phyloP scores from a whole-genome alignment of 2,888 invertebrate species.

The Eupithecia pulchellata region DNA sequence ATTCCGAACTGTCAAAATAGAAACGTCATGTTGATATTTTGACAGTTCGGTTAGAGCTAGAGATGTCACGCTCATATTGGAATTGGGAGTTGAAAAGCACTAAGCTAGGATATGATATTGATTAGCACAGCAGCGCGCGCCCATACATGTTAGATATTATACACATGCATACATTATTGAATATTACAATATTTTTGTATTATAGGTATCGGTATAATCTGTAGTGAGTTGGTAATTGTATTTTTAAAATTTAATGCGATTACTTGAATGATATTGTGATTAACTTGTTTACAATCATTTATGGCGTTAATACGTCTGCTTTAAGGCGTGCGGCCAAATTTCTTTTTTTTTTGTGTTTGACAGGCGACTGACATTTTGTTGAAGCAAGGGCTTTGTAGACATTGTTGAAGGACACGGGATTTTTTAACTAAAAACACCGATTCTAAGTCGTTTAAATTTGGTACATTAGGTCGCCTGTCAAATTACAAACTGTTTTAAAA shows the following conservation, averaged over 20 bases:
- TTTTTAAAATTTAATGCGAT: constrained; percentile 57
- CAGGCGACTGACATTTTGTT: constrained; percentile 27
- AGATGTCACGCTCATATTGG: constrained; percentile 29
- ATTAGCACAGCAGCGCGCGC: constrained; percentile 75
- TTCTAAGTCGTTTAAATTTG: background rate
- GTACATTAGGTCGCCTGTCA: constrained; percentile 23
- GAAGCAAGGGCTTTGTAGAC: background rate
- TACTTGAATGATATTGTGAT: constrained; percentile 71
- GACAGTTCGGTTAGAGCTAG: constrained; percentile 23
- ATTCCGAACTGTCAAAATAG: constrained; percentile 30
- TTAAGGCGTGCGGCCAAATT: constrained; percentile 77
- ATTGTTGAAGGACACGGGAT: background rate
- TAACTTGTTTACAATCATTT: constrained; percentile 60
- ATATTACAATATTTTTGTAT: constrained; percentile 82
- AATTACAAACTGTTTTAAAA: constrained; percentile 3
- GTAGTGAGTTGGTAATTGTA: constrained; percentile 81
- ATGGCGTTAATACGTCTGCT: constrained; percentile 66
- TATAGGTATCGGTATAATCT: constrained; percentile 80
- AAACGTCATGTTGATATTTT: constrained; percentile 23
- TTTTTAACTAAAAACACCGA: background rate
- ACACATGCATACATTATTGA: constrained; percentile 75
- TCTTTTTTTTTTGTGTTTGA: constrained; percentile 46
- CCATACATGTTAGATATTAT: constrained; percentile 67
- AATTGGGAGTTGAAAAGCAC: constrained; percentile 33
- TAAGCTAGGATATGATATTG: constrained; percentile 33